Evolutionary conservation across 2,797 vertebrate genomes (phyloP).

Genomic region (Pempheris klunzingeri): DNA sequence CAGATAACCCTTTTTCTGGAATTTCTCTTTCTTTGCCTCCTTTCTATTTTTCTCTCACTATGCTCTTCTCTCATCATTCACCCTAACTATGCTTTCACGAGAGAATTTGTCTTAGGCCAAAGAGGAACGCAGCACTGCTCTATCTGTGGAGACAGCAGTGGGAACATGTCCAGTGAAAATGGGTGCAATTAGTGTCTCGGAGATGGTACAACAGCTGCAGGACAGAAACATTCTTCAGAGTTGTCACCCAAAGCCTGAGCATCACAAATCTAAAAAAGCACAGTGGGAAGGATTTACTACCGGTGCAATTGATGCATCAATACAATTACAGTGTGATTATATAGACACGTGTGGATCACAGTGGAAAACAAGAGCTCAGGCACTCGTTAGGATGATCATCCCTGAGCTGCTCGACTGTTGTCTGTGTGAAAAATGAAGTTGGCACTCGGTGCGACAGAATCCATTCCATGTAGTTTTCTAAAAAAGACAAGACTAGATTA

Average conservation of each 20-base stretch:
- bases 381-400: slow-evolving; percentile 47
- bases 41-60: slow-evolving; percentile 3
- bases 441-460: slow-evolving; percentile 56
- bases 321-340: slow-evolving; percentile 49
- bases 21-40: background rate
- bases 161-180: slow-evolving; percentile 66
- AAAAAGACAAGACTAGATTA: slow-evolving; percentile 48
- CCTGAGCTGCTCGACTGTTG: slow-evolving; percentile 27
- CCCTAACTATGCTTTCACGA: slow-evolving; percentile 59
- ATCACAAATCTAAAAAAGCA: slow-evolving; percentile 47
- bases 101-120: slow-evolving; percentile 57
- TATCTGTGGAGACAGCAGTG: slow-evolving; percentile 61
- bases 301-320: slow-evolving; percentile 20
- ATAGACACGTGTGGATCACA: slow-evolving; percentile 10
- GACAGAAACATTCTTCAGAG: slow-evolving; percentile 66
- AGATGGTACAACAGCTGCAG: slow-evolving; percentile 54
- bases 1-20: background rate
- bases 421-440: slow-evolving; percentile 57
- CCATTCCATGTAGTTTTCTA: slow-evolving; percentile 51
- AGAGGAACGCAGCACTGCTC: slow-evolving; percentile 50
- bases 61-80: slow-evolving; percentile 51
- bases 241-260: slow-evolving; percentile 49
- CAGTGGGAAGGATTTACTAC: slow-evolving; percentile 43
- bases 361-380: slow-evolving; percentile 46
- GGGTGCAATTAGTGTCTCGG: slow-evolving; percentile 67